These are phyloP conservation scores for Lasioglossum baleicum DNA, from an alignment of 1,140 invertebrate genomes.

Conservation along the genomic window DNA sequence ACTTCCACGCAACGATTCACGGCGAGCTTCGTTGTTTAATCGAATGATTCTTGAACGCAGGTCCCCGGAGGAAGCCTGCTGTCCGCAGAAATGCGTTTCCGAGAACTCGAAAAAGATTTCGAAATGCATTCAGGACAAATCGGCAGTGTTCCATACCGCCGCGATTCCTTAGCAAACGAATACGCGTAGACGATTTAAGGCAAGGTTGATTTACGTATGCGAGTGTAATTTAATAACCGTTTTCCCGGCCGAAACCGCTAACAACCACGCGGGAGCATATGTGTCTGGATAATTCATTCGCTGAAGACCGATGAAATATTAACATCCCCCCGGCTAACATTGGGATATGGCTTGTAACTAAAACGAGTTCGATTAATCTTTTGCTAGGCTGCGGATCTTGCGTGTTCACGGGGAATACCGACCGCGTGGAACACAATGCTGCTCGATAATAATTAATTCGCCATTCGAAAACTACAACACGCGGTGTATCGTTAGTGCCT, in stretches of 20 bases:
- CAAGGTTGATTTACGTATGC: background rate
- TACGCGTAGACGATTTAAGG: constrained; percentile 44
- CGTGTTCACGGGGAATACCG: too few relatives aligned
- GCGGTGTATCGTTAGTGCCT: too few relatives aligned
- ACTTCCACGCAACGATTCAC: too few relatives aligned
- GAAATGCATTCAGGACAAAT: constrained; percentile 77
- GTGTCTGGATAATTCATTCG: background rate
- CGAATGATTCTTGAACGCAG: constrained; percentile 60
- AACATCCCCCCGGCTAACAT: background rate
- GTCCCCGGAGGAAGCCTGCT: constrained; percentile 70
- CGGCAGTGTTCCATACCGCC: constrained; percentile 71
- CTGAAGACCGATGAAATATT: background rate
- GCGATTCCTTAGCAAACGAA: constrained; percentile 64
- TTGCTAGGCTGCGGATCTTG: too few relatives aligned
- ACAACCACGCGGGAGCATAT: background rate
- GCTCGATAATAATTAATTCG: too few relatives aligned
- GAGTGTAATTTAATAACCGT: background rate
- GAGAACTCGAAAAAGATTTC: constrained; percentile 67
- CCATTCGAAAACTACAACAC: too few relatives aligned
- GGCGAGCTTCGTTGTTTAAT: too few relatives aligned
- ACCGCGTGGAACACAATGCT: too few relatives aligned
- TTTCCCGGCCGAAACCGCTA: background rate
- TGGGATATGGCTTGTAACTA: too few relatives aligned
- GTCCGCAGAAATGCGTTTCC: constrained; percentile 73
- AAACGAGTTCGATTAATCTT: too few relatives aligned